phyloP scores from a whole-genome alignment of 2,888 invertebrate species.

The Phania funesta region DNA sequence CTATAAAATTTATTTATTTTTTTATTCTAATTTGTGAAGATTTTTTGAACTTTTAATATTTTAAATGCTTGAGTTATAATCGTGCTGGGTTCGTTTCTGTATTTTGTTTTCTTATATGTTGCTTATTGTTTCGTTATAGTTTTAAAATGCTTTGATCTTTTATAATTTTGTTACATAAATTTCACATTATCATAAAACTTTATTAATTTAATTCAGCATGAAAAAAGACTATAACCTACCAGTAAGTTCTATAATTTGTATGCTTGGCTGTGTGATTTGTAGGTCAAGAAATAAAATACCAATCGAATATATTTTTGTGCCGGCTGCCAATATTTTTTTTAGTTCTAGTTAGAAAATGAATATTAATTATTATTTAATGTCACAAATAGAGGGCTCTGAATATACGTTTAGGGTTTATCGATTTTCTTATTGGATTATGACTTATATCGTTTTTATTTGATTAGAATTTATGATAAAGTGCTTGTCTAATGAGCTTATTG shows the following conservation, averaged over 20 bases:
- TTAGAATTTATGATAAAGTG: slow-evolving; percentile 14
- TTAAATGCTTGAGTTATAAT: slow-evolving; percentile 36
- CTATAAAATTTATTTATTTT: slow-evolving; percentile 27
- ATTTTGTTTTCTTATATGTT: neutral
- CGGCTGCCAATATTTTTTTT: neutral
- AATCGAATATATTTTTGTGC: too few species aligned
- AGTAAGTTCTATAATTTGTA: neutral
- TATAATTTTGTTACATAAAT: slow-evolving; percentile 39
- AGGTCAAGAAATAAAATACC: slow-evolving; percentile 1
- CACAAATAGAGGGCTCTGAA: slow-evolving; percentile 16
- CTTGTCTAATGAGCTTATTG: slow-evolving; percentile 12
- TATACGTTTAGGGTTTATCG: neutral
- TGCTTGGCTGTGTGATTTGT: slow-evolving; percentile 35
- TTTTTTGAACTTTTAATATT: slow-evolving; percentile 37
- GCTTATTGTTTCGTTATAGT: slow-evolving; percentile 5
- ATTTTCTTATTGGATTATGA: slow-evolving; percentile 42
- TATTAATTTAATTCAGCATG: slow-evolving; percentile 23
- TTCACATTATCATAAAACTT: slow-evolving; percentile 60
- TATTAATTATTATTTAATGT: neutral
- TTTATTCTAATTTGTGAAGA: slow-evolving; percentile 12
- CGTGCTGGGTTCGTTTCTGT: neutral
- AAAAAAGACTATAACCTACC: neutral
- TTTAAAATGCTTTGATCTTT: slow-evolving; percentile 61
- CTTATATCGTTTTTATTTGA: neutral
- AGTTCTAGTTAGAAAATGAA: neutral